Percentiles rank a stretch among this genome's conserved stretches.
Evolutionary conservation across 2,888 invertebrate genomes (phyloP).

Genomic region (Lottia scabra): DNA sequence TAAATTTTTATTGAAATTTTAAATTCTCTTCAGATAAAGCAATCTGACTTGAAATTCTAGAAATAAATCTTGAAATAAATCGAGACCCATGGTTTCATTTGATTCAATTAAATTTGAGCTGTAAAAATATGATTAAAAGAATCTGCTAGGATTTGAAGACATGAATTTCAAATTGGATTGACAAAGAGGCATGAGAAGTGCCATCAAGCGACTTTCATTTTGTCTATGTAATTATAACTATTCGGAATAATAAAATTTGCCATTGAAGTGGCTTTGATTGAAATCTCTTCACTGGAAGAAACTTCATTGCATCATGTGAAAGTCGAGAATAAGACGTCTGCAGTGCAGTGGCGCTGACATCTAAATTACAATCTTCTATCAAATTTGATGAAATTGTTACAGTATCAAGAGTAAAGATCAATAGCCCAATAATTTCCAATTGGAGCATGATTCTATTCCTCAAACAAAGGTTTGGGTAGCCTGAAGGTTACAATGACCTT

Average conservation of each 20-base stretch:
- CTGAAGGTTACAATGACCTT: background rate
- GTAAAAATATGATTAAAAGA: too few species aligned
- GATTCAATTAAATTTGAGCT: too few species aligned
- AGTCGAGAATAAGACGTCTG: background rate
- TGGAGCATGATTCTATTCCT: background rate
- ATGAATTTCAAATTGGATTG: background rate
- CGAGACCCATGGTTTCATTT: too few species aligned
- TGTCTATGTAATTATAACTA: background rate
- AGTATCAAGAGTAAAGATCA: constrained; percentile 1
- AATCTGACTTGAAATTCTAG: too few species aligned
- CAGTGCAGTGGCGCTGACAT: background rate
- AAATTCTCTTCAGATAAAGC: too few species aligned
- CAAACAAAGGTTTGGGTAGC: background rate
- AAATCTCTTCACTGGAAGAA: background rate
- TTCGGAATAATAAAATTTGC: background rate
- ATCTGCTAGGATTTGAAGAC: too few species aligned
- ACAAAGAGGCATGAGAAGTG: background rate
- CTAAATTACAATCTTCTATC: constrained; percentile 4
- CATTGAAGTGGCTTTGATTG: background rate
- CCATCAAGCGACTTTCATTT: background rate
- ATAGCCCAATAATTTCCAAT: constrained; percentile 1
- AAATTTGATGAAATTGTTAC: constrained; percentile 3
- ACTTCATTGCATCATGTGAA: background rate
- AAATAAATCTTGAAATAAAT: too few species aligned
- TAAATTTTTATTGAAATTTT: too few species aligned